Percentiles rank a stretch among this genome's conserved stretches.
Conservation (phyloP, 1,140 invertebrate genomes). For the Periplaneta americana region DNA sequence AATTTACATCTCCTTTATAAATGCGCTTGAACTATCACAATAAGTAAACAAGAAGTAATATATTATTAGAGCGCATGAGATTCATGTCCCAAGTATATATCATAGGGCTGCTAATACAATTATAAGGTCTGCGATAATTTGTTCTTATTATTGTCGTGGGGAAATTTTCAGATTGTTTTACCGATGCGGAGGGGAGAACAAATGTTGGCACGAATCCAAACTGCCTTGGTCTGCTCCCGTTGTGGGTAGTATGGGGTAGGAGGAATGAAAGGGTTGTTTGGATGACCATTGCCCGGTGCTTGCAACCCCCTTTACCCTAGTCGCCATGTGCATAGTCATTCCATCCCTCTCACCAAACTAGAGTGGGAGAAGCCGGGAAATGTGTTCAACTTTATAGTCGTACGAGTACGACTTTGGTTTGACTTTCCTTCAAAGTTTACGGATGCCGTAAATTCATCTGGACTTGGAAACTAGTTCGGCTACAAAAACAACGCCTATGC, state of each 20-base stretch:
- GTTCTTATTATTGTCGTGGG: neutral
- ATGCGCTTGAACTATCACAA: too few species aligned
- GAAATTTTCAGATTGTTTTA: neutral
- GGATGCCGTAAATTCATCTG: neutral
- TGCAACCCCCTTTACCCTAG: neutral
- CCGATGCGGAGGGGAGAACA: neutral
- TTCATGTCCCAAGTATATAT: too few species aligned
- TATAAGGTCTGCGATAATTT: neutral
- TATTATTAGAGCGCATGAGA: too few species aligned
- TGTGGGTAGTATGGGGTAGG: neutral
- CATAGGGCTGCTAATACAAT: neutral
- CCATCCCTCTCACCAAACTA: neutral
- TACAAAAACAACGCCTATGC: neutral
- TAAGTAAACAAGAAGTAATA: too few species aligned
- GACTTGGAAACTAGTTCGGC: neutral
- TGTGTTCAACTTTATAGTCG: neutral
- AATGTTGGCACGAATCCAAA: neutral
- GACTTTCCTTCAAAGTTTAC: neutral
- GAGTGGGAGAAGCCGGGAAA: neutral
- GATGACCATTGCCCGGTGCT: neutral
- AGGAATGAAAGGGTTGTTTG: neutral
- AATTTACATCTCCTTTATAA: too few species aligned
- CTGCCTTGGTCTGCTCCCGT: neutral
- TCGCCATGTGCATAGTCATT: neutral
- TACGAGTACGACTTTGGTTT: neutral